Base-by-base conservation (phyloP, 1,140 invertebrate species). In the Neodiprion lecontei region DNA sequence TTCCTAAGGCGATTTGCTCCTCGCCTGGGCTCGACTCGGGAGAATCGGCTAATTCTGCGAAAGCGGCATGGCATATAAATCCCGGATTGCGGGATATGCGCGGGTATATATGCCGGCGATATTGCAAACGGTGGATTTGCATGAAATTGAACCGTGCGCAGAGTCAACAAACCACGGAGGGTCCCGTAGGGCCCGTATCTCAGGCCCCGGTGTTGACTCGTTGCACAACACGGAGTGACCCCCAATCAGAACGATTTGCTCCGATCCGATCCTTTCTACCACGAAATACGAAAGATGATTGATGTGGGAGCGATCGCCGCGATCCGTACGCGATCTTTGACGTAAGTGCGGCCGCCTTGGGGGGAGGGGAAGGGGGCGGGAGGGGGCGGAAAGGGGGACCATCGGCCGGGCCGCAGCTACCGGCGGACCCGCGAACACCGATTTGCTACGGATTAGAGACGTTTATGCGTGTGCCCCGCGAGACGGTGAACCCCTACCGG, bases 51-150 rank as follows among this genome's bases (percentile, higher is more conserved):
- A 40, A 40, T 40, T 40, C 28, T 40, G 5, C 11, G 53, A 61
- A 61, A 61, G n/a, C 53, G 53, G n/a, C 9, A 61, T 17, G 53
- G 53, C 11, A 61, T 61, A 12, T 14, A 61, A 61, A 61, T 17
- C 53, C 5, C n/a, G 11, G 53, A 17, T 71, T 23, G 67, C 23
- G 21, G 69, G 72, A 76, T 72, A 74, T 75, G 69, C 48, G 65
- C 72, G 48, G 14, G 68, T 53, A 61, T 72, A 10, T 67, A 73
- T 48, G 49, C 75, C 75, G 79, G 28, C 28, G 77, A 82, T 86
- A 85, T 86, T 81, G 84, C 84, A 85, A 87, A 87, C 85, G 83
- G 86, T 82, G 82, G 84, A 88, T 88, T 88, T 88, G 86, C 86
- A 88, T 87, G 81, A 83, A 87, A 88, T 88, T 88, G 86, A 87